Base-by-base conservation (phyloP, 2,888 invertebrate genomes). In the Thelaira solivaga region DNA sequence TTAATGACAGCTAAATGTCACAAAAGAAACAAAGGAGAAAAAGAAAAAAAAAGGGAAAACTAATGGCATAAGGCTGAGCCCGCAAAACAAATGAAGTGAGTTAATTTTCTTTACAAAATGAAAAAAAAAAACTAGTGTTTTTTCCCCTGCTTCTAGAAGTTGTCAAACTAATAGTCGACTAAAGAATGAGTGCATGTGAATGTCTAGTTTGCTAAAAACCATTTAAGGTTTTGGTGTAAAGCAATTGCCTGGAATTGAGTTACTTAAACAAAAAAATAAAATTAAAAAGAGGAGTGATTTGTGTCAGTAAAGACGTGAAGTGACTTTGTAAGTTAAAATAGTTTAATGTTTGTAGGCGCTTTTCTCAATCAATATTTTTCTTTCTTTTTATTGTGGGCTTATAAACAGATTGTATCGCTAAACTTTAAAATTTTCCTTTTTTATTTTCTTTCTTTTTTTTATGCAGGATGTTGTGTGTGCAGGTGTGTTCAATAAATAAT, bases 1-100 rank as follows among this genome's bases (percentile, higher is more conserved):
- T 39, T 61, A 71, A 73, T 43, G 77, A 68, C 77, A 77, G 22
- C 57, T 68, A 64, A 62, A 77, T 77, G 72, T 77, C 72, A 62
- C 61, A 47, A 65, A 53, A n/a, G 13, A 36, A 53, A 11, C 20
- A 29, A 31, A 26, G 4, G 16, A 34, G 11, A 11, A 11, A 36
- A n/a, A 18, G 4, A 16, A 7, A 5, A 8, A 29, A 3, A 18
- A 16, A 16, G 16, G 18, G 31, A n/a, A 20, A 47, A 10, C 22
- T 36, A 34, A 43, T 31, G 18, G 22, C 31, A 16, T 20, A 34
- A 18, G 41, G n/a, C 20, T 22, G 26, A 18, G 41, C 10, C 20
- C 20, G 26, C 20, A 34, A 67, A 67, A 65, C 55, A 76, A 72
- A 47, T 47, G 49, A 59, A 65, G 43, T 64, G 34, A 39, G 61